Percentiles rank a stretch among this genome's conserved stretches.
These are phyloP conservation scores for Heliothis virescens DNA, from an alignment of 1,140 invertebrate species.

Conservation along the genomic window DNA sequence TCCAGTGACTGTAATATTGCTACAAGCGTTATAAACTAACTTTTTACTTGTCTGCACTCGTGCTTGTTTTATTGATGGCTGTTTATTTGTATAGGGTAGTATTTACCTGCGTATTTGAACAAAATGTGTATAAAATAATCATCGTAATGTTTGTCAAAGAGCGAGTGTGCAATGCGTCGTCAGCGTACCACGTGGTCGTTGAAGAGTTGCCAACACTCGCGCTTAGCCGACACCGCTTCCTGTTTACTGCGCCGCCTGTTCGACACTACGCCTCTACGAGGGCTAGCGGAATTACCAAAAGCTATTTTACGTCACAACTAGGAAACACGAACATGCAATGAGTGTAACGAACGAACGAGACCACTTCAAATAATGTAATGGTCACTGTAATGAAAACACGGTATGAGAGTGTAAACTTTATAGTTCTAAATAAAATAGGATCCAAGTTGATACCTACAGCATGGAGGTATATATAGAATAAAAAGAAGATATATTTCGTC, in stretches of 20 bases:
- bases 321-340: conserved; percentile 30
- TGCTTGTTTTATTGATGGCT: not conserved
- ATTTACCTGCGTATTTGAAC: not conserved
- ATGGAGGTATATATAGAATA: not conserved
- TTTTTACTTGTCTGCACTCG: no score
- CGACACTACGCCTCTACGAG: conserved; percentile 30
- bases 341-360: conserved; percentile 25
- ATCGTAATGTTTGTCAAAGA: conserved; percentile 21
- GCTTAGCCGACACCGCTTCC: conserved; percentile 67
- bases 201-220: conserved; percentile 72
- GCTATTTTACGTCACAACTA: conserved; percentile 51
- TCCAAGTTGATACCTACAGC: conserved; percentile 1
- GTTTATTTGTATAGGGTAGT: not conserved
- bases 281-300: conserved; percentile 47
- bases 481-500: conserved; percentile 18
- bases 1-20: not conserved
- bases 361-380: conserved; percentile 11
- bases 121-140: conserved; percentile 32
- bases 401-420: not conserved
- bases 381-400: not conserved
- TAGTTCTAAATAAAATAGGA: not conserved
- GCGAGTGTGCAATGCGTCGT: conserved; percentile 41
- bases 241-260: conserved; percentile 68
- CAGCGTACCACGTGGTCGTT: conserved; percentile 59
- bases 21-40: not conserved